phyloP scores from a whole-genome alignment of 1,140 invertebrate genomes.

The Phortica variegata region DNA sequence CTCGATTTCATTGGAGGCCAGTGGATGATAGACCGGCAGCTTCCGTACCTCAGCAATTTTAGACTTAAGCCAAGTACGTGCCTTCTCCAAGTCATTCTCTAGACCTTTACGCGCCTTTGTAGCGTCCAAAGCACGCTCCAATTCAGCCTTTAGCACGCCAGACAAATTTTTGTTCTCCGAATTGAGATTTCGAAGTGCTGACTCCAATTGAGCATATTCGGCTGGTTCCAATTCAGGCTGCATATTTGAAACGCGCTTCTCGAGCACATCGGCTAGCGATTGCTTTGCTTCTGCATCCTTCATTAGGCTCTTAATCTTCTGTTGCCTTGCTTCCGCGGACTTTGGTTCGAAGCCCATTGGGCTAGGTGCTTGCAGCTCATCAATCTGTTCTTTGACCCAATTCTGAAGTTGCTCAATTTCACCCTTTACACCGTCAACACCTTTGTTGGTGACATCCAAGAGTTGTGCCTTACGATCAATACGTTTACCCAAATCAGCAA shows the following conservation, averaged over 20 bases:
- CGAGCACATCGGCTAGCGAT: slow-evolving; percentile 76
- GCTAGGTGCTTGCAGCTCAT: slow-evolving; percentile 66
- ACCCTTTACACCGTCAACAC: slow-evolving; percentile 72
- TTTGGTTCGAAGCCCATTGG: slow-evolving; percentile 74
- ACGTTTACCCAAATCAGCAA: slow-evolving; percentile 80
- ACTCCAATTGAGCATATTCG: slow-evolving; percentile 73
- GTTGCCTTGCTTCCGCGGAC: slow-evolving; percentile 70
- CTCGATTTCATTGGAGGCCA: slow-evolving; percentile 73
- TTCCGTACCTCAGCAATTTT: slow-evolving; percentile 76
- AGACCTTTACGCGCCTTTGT: slow-evolving; percentile 72
- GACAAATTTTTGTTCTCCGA: slow-evolving; percentile 73
- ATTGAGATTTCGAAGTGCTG: slow-evolving; percentile 65
- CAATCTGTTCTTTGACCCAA: slow-evolving; percentile 78
- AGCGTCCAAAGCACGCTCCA: slow-evolving; percentile 68
- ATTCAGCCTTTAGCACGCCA: slow-evolving; percentile 70
- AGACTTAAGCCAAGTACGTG: slow-evolving; percentile 75
- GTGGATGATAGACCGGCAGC: slow-evolving; percentile 70
- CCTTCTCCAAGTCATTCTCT: slow-evolving; percentile 74
- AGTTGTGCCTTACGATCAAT: slow-evolving; percentile 80
- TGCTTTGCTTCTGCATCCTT: slow-evolving; percentile 85
- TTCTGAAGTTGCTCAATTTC: slow-evolving; percentile 74
- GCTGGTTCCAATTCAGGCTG: slow-evolving; percentile 79
- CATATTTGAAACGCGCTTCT: slow-evolving; percentile 80
- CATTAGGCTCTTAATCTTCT: slow-evolving; percentile 69
- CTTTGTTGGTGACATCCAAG: slow-evolving; percentile 76